phyloP scores from a whole-genome alignment of 2,888 invertebrate genomes.

The Homarus gammarus region DNA sequence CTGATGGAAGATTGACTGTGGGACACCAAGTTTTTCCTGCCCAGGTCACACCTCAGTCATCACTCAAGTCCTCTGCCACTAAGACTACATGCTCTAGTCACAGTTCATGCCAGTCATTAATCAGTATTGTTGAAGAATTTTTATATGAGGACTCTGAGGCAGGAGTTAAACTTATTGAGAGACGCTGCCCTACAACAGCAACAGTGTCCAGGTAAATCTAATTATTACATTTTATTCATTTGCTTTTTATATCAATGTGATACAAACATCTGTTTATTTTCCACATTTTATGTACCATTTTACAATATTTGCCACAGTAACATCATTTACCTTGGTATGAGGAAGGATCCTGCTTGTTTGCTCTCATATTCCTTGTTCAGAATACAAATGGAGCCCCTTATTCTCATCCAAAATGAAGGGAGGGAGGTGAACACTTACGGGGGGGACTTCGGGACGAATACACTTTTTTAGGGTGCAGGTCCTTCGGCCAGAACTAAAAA shows the following conservation, averaged over 20 bases:
- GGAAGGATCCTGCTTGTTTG: too few relatives aligned
- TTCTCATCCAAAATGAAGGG: too few relatives aligned
- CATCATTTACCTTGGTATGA: too few relatives aligned
- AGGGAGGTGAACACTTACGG: too few relatives aligned
- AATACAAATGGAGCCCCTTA: too few relatives aligned
- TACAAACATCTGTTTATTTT: neutral
- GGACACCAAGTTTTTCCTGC: neutral
- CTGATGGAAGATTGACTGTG: neutral
- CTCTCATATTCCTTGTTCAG: too few relatives aligned
- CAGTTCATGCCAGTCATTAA: slow-evolving; percentile 19
- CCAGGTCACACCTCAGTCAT: neutral
- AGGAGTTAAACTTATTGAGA: slow-evolving; percentile 57
- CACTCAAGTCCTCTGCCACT: neutral
- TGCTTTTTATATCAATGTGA: neutral
- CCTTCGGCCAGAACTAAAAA: too few relatives aligned
- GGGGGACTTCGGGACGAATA: too few relatives aligned
- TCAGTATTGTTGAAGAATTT: slow-evolving; percentile 57
- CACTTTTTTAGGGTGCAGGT: too few relatives aligned
- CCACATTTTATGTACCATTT: too few relatives aligned
- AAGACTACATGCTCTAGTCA: neutral
- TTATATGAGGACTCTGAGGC: slow-evolving; percentile 46
- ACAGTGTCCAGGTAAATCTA: slow-evolving; percentile 27
- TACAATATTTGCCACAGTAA: too few relatives aligned
- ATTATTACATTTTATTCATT: neutral
- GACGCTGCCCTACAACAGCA: slow-evolving; percentile 37